Evolutionary conservation across 2,797 vertebrate genomes (phyloP), one percentile per base, ranked within the genome.

Genomic region (Lateolabrax maculatus): DNA sequence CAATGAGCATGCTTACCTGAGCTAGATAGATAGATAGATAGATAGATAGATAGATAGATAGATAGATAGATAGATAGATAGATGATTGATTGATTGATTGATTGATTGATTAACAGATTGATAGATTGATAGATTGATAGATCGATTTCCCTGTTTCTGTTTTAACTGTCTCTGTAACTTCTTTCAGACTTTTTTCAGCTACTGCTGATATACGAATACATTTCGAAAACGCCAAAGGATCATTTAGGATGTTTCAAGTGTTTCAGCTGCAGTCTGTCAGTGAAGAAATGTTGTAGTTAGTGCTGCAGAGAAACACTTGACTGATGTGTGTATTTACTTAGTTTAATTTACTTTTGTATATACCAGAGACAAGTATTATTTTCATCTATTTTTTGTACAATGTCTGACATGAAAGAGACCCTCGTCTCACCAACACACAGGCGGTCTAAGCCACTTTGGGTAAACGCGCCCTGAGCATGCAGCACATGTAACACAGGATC

Each of bases 401-500:
- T 10, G 31, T 63, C 37, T 61, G 61, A 56, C 31, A 68, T 56
- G 53, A 64, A 58, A 43, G 41, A 16, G 49, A 56, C 27, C 21
- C 43, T 70, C 5, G 27, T 72, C 60, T 66, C 52, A 66, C 65
- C 74, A 71, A 75, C 71, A 55, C 70, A 65, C 13, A 78, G 41
- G 51, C 9, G 10, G 63, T 58, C 64, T 10, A 2, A 31, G 27
- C 55, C 25, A 48, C 58, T 77, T 15, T 46, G 76, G 56, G 76
- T 81, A 75, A 75, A 76, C 48, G 21, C 9, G 29, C 65, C 46
- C 43, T 46, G 68, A 88, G 68, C 75, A 53, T 19, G 31, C 77
- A 75, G 75, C 73, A 83, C 87, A 87, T 86, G 80, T 86, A 80
- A 75, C 87, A 84, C 86, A 80, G 84, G 77, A 89, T 85, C 85